Percentiles rank a stretch among this genome's conserved stretches.
Evolutionary conservation across 2,113 vertebrate species (phyloP).

Genomic region (Acrocephalus kingi): DNA sequence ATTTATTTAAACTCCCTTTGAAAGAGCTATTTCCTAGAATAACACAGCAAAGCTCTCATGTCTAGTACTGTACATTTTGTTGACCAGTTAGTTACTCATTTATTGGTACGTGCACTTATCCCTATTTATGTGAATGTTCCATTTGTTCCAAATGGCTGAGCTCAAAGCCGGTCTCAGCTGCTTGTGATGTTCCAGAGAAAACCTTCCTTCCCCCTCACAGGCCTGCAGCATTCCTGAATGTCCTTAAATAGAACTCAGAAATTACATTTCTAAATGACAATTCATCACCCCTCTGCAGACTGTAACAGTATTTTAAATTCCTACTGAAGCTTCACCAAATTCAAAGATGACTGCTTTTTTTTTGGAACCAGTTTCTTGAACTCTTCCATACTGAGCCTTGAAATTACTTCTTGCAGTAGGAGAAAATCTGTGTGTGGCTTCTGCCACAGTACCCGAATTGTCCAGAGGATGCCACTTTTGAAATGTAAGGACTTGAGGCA

Average conservation of each 20-base stretch:
- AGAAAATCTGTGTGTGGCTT: neutral
- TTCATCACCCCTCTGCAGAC: neutral
- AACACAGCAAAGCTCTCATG: neutral
- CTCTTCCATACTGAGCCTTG: neutral
- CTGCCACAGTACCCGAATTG: neutral
- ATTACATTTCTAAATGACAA: neutral
- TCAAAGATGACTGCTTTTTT: neutral
- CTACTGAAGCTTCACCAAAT: neutral
- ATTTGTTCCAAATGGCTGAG: neutral
- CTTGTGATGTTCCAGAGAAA: neutral
- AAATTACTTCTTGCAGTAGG: neutral
- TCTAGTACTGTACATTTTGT: neutral
- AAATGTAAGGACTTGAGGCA: neutral
- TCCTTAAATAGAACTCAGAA: neutral
- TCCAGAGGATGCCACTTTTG: neutral
- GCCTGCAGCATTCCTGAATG: neutral
- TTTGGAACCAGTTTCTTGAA: neutral
- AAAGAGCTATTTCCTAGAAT: neutral
- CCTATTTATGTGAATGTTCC: neutral
- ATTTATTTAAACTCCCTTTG: neutral
- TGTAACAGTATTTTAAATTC: neutral
- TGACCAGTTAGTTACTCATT: neutral
- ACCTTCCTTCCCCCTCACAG: neutral
- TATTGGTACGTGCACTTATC: neutral
- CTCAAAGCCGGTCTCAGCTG: neutral